These are phyloP conservation scores for Indicator indicator DNA, from an alignment of 2,113 vertebrate genomes.

Conservation along the genomic window DNA sequence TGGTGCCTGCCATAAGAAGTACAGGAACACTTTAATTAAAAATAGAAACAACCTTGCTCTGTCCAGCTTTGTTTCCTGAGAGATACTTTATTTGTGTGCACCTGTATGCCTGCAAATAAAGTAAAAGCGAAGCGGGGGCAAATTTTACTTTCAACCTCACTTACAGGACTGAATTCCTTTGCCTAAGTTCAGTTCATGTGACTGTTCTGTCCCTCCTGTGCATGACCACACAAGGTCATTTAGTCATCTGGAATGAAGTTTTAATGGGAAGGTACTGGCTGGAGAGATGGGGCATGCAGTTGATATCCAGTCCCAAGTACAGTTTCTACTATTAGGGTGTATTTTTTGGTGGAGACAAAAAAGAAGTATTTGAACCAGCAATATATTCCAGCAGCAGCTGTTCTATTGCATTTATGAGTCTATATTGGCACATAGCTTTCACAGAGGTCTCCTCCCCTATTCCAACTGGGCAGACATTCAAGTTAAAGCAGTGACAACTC, in stretches of 20 bases:
- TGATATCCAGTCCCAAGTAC: not conserved
- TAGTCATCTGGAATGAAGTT: not conserved
- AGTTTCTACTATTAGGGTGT: not conserved
- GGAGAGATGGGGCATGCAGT: not conserved
- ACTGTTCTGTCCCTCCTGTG: not conserved
- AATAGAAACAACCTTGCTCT: not conserved
- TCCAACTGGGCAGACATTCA: not conserved
- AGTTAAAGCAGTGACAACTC: not conserved
- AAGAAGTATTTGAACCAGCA: not conserved
- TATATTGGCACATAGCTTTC: not conserved
- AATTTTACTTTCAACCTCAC: not conserved
- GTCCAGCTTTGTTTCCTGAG: not conserved
- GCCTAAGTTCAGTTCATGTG: conserved; percentile 26
- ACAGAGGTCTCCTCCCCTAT: not conserved
- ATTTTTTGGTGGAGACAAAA: not conserved
- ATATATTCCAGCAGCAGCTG: not conserved
- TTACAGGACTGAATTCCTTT: conserved; percentile 14
- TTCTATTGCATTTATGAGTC: not conserved
- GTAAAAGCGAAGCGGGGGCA: not conserved
- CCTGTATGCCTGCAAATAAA: not conserved
- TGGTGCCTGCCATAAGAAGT: not conserved
- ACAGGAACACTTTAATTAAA: not conserved
- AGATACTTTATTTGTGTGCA: not conserved
- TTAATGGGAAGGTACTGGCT: not conserved
- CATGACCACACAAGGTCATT: not conserved